A percentile compares a stretch with the other conserved stretches of the same genome.
Conservation (phyloP, 1,140 invertebrate genomes). For the Glomeris maerens region DNA sequence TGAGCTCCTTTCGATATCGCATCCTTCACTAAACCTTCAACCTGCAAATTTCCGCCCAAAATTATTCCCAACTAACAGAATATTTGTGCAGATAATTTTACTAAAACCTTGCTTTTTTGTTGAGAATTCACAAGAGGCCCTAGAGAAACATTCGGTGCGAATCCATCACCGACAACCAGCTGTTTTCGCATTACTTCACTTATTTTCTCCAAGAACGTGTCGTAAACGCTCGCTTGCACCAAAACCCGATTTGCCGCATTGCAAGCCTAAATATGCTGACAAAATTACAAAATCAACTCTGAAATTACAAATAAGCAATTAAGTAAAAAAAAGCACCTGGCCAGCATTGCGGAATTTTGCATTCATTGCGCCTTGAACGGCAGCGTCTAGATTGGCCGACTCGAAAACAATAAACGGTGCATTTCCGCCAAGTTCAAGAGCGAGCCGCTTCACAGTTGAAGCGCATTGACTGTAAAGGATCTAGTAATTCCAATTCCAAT, state of each 20-base stretch:
- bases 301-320: neutral
- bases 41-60: conserved; percentile 31
- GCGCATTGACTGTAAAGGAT: conserved; percentile 72
- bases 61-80: conserved; percentile 5
- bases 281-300: conserved; percentile 4
- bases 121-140: conserved; percentile 84
- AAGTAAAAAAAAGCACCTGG: conserved; percentile 34
- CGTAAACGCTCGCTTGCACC: conserved; percentile 69
- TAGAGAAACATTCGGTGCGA: conserved; percentile 50
- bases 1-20: conserved; percentile 72
- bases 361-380: conserved; percentile 69
- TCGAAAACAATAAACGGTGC: conserved; percentile 96
- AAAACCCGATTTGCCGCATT: conserved; percentile 88
- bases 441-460: conserved; percentile 70
- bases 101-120: conserved; percentile 74
- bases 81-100: conserved; percentile 12
- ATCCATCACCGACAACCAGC: conserved; percentile 68
- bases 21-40: conserved; percentile 63
- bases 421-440: conserved; percentile 93
- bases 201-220: conserved; percentile 65
- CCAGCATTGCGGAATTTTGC: conserved; percentile 94
- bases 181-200: conserved; percentile 47
- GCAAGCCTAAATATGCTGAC: conserved; percentile 59
- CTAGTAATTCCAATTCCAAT: conserved; percentile 35
- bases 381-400: conserved; percentile 76